These are phyloP conservation scores for Catharus minimus DNA, from an alignment of 2,113 vertebrate genomes.

Conservation along the genomic window DNA sequence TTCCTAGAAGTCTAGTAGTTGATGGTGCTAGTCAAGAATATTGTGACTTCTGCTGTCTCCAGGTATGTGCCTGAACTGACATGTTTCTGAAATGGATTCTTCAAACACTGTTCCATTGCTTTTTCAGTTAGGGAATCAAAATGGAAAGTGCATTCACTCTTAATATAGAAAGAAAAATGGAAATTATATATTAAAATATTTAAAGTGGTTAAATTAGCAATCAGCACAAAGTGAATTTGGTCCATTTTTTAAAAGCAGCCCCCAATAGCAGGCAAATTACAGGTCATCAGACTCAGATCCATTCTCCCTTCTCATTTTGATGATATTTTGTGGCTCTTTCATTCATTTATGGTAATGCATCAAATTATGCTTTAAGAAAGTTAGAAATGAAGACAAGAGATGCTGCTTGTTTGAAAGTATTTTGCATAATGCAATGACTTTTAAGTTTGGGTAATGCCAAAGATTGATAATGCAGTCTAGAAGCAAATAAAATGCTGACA, in stretches of 20 bases:
- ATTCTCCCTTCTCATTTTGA: not conserved
- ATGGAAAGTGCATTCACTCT: not conserved
- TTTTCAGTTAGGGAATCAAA: constrained; percentile 21
- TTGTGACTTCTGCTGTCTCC: not conserved
- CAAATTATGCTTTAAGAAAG: constrained; percentile 28
- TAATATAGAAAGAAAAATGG: not conserved
- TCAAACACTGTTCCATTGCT: not conserved
- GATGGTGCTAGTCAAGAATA: not conserved
- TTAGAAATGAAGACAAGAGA: constrained; percentile 22
- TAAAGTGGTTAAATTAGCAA: not conserved
- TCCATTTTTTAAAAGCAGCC: not conserved
- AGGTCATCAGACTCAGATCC: not conserved
- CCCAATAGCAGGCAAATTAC: not conserved
- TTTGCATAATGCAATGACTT: constrained; percentile 26
- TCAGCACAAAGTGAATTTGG: not conserved
- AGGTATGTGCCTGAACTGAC: not conserved
- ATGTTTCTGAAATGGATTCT: not conserved
- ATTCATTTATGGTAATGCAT: constrained; percentile 18
- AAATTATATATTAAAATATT: constrained; percentile 7
- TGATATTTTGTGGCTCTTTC: not conserved
- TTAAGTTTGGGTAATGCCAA: constrained; percentile 8
- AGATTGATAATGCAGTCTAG: constrained; percentile 21
- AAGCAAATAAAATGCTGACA: not conserved
- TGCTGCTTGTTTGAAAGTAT: constrained; percentile 3
- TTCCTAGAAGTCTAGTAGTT: not conserved